phyloP scores from a whole-genome alignment of 1,140 invertebrate genomes.

The Sitophilus oryzae region DNA sequence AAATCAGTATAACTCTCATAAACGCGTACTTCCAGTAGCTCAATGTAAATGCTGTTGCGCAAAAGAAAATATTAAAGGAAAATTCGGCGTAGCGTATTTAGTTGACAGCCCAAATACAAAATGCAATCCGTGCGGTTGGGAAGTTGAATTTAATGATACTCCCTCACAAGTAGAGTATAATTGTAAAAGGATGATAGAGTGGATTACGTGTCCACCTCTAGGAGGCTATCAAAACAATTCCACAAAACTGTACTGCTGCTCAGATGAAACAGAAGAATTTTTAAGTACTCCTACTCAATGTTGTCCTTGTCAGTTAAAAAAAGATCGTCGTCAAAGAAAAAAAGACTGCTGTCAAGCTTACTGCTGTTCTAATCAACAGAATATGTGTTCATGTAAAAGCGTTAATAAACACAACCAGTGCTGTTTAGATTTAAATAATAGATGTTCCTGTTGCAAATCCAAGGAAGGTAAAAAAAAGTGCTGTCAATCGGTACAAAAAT shows the following conservation, averaged over 20 bases:
- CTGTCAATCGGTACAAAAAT: neutral
- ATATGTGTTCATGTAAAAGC: neutral
- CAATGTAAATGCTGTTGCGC: conserved; percentile 6
- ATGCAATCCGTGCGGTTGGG: conserved; percentile 35
- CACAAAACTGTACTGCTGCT: conserved; percentile 15
- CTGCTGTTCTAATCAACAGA: conserved; percentile 4
- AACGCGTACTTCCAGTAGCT: too few relatives aligned
- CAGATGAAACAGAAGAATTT: neutral
- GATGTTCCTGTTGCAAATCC: neutral
- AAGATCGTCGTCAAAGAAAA: neutral
- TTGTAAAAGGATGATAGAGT: conserved; percentile 34
- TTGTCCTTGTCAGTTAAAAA: neutral
- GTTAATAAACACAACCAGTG: neutral
- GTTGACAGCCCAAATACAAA: conserved; percentile 25
- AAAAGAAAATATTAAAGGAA: conserved; percentile 19
- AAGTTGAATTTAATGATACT: conserved; percentile 36
- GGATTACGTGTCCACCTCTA: conserved; percentile 32
- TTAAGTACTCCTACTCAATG: neutral
- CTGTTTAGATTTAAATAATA: conserved; percentile 1
- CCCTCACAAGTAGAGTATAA: conserved; percentile 33
- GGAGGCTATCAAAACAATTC: conserved; percentile 15
- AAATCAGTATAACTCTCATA: conserved; percentile 5
- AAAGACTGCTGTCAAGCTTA: neutral
- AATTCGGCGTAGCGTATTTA: conserved; percentile 27
- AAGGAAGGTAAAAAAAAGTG: neutral